Evolutionary conservation across 2,113 vertebrate genomes (phyloP).

Genomic region (Oryctolagus cuniculus): mOryCun1.1 NC_091450.1:31298001-31298500

Average conservation of each 20-base stretch:
- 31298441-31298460: neutral
- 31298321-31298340: neutral
- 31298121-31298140: neutral
- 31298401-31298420: neutral
- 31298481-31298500: constrained; percentile 2
- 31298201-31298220: neutral
- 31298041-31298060: neutral
- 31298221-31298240: neutral
- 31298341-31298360: neutral
- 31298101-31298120: neutral
- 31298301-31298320: neutral
- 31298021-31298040: neutral
- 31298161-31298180: neutral
- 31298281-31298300: neutral
- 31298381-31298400: neutral
- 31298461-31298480: neutral
- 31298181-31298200: neutral
- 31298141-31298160: neutral
- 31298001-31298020: neutral
- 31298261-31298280: neutral
- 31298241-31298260: neutral
- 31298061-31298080: neutral
- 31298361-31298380: neutral
- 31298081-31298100: neutral
- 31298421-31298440: neutral